Evolutionary conservation across 1,140 invertebrate species (phyloP).

Genomic region (Dinothrombium tinctorium): DNA sequence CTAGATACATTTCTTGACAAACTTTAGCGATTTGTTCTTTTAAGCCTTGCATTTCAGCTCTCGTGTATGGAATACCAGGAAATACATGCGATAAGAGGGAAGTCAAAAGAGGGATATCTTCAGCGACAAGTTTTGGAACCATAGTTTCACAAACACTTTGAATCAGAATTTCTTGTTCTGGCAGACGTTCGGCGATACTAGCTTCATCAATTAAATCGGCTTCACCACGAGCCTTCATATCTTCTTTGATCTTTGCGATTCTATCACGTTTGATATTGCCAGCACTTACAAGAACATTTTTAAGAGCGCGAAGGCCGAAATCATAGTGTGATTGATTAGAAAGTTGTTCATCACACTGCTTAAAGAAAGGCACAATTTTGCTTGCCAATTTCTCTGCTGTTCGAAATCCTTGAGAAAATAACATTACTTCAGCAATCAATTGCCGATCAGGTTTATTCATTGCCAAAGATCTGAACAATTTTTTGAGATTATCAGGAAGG

Average conservation of each 20-base stretch:
- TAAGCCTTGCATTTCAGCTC: conserved; percentile 70
- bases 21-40: conserved; percentile 79
- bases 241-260: conserved; percentile 78
- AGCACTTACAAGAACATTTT: conserved; percentile 89
- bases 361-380: conserved; percentile 98
- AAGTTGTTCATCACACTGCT: conserved; percentile 89
- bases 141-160: conserved; percentile 98
- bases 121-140: conserved; percentile 95
- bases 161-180: conserved; percentile 93
- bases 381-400: conserved; percentile 88
- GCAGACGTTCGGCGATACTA: conserved; percentile 75
- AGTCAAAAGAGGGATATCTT: conserved; percentile 91
- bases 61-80: conserved; percentile 81
- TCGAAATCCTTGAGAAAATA: conserved; percentile 96
- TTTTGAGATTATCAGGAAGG: conserved; percentile 95
- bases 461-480: conserved; percentile 86
- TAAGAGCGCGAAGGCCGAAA: conserved; percentile 77
- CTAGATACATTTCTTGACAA: conserved; percentile 75
- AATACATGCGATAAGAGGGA: conserved; percentile 95
- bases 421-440: conserved; percentile 94
- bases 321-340: conserved; percentile 99
- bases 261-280: conserved; percentile 95
- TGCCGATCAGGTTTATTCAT: conserved; percentile 98
- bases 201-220: conserved; percentile 56
- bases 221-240: conserved; percentile 45